Conservation (phyloP, 2,888 invertebrate species). For the Mythimna albipuncta region DNA sequence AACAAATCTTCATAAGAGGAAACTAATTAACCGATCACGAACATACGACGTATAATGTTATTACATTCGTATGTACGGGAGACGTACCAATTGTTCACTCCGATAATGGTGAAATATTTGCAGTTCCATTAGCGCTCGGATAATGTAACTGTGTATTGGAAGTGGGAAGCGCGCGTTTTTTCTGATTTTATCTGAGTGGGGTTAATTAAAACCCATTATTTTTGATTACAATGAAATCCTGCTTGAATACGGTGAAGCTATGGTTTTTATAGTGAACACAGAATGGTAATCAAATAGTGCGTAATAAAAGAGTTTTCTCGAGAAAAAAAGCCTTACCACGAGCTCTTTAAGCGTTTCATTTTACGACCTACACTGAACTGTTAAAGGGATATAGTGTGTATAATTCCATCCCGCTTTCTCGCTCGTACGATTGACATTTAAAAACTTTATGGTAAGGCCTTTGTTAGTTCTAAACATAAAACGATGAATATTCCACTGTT, state of each 20-base stretch:
- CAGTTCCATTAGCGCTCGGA: constrained; percentile 35
- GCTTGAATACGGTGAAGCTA: not conserved
- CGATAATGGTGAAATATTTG: constrained; percentile 47
- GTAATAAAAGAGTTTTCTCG: not conserved
- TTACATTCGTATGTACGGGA: constrained; percentile 67
- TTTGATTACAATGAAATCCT: constrained; percentile 20
- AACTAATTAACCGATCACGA: constrained; percentile 82
- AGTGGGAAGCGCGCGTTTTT: constrained; percentile 16
- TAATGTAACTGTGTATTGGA: constrained; percentile 30
- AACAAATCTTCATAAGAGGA: constrained; percentile 79
- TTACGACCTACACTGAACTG: too few species aligned
- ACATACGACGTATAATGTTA: constrained; percentile 77
- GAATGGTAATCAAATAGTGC: not conserved
- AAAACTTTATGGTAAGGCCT: too few species aligned
- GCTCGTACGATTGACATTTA: too few species aligned
- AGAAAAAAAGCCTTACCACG: too few species aligned
- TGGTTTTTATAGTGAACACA: not conserved
- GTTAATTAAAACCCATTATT: constrained; percentile 33
- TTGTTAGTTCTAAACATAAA: too few species aligned
- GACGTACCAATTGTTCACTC: constrained; percentile 45
- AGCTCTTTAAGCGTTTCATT: too few species aligned
- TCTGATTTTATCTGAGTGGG: constrained; percentile 10
- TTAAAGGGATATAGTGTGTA: too few species aligned
- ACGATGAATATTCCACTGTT: too few species aligned
- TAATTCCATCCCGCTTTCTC: too few species aligned